Evolutionary conservation across 2,113 vertebrate species (phyloP), one percentile per base, ranked within the genome.

Genomic region (Hemichromis elongatus): DNA sequence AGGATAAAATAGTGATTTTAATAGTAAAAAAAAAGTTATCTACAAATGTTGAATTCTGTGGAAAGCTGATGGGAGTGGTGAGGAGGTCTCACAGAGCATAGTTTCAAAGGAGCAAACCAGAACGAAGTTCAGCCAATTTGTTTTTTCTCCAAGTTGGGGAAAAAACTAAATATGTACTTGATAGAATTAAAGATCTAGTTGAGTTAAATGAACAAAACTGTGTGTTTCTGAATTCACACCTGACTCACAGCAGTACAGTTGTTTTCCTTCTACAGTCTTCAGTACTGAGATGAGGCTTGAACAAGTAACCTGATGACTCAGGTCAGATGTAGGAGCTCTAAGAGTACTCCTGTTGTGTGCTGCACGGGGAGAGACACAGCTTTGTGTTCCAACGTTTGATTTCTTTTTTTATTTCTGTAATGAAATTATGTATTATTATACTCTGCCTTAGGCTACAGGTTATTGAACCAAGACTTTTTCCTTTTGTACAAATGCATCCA

Each of bases 191-290:
- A 45, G 13, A 12, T 9, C 21, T 9, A 4, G 42, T 0, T 0
- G 19, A 63, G 0, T 10, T 5, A 37, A 37, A 66, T 3, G 0
- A 1, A 40, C 0, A 2, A 68, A 40, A 42, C 35, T 42, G 61
- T 6, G 21, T 26, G 37, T 26, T 0, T 21, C 0, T 40, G 33
- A 42, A 26, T 24, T 42, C 9, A 68, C 19, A 42, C 2, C 37
- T 0, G 61, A 42, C 0, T 42, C 35, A 42, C 63, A 68, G 63
- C 63, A 45, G 37, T 7, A 28, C 66, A 73, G 0, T 47, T 10
- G 18, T 10, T 19, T 70, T 26, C 24, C 2, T 40, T 21, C 61
- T 66, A 40, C 19, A 14, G 61, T 66, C 35, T 68, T 42, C 35
- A 42, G n/a, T 24, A 68, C 63, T 68, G 35, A 70, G 37, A 42